Base-by-base conservation (phyloP, 2,113 vertebrate species). In the Hylia prasina region DNA sequence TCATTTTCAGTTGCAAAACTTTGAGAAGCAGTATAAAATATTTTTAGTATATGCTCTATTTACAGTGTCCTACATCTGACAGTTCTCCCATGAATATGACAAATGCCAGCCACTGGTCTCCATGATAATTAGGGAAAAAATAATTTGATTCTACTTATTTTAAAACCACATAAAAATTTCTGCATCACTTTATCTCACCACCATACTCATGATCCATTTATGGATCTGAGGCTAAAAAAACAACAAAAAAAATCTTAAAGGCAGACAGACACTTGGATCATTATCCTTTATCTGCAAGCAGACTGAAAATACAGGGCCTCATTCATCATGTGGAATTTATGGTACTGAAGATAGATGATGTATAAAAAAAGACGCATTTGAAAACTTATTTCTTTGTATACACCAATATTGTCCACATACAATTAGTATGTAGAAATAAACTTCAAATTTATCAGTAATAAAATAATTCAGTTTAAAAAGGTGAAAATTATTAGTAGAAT, bases 341-440 rank as follows among this genome's bases (percentile, higher is more conserved):
- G 1, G 37, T 28, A 50, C 21, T 58, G 15, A 83, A 37, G 11
- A 22, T 50, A 58, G 25, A 22, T 6, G 10, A 63, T 45, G 18
- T 10, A 37, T 11, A 37, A 58, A 31, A 63, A 78, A 17, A 7
- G 2, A 28, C 10, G 66, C 6, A 50, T 50, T 37, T 47, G 11
- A 50, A 76, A 89, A 25, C 11, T 33, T 75, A 10, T 23, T 51
- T 82, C 4, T 63, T 80, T 54, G 28, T 10, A 15, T 75, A 44
- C 7, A 39, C 1, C 9, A 48, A 10, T 2, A 10, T 3, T 71
- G 33, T 54, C 2, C 1, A 5, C 22, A 25, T 54, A 35, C 0
- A 58, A 22, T 22, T 79, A 54, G 3, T 37, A 22, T 18, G 15
- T 15, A 68, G 35, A 91, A 68, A 83, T 42, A 27, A 2, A 20